Conservation (phyloP, 2,888 invertebrate genomes). For the Melangyna quadrimaculata region DNA sequence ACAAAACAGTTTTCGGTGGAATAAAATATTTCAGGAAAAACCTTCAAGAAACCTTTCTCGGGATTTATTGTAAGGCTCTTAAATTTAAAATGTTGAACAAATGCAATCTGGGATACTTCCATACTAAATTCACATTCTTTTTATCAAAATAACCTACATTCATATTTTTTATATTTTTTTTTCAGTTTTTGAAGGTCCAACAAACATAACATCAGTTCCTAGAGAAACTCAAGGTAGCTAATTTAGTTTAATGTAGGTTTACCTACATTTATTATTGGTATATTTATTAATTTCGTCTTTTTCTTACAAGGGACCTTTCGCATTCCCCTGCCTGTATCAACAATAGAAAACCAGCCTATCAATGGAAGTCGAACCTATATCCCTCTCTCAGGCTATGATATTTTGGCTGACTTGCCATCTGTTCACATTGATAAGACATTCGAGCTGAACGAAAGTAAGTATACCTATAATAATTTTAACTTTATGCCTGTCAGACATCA, state of each 20-base stretch:
- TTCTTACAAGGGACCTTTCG: slow-evolving; percentile 69
- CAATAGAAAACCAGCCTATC: slow-evolving; percentile 73
- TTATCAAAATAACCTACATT: too few species aligned
- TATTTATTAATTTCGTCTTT: not conserved
- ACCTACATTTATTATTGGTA: not conserved
- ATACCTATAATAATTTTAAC: too few species aligned
- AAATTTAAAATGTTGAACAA: too few species aligned
- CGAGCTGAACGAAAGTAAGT: slow-evolving; percentile 88
- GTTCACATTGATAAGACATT: slow-evolving; percentile 90
- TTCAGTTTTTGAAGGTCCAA: slow-evolving; percentile 77
- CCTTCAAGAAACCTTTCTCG: too few species aligned
- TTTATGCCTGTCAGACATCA: too few species aligned
- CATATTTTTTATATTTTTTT: not conserved
- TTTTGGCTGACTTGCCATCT: slow-evolving; percentile 86
- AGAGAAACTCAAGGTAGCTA: slow-evolving; percentile 33
- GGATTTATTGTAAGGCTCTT: too few species aligned
- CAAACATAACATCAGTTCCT: slow-evolving; percentile 77
- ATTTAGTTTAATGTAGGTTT: not conserved
- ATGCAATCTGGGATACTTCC: too few species aligned
- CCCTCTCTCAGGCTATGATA: slow-evolving; percentile 87
- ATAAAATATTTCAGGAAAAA: too few species aligned
- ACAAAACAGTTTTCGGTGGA: too few species aligned
- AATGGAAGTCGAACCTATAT: slow-evolving; percentile 76
- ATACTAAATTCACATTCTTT: too few species aligned
- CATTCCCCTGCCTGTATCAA: slow-evolving; percentile 77